These are phyloP conservation scores for Doryteuthis pealeii DNA, from an alignment of 1,140 invertebrate species.

Conservation along the genomic window DNA sequence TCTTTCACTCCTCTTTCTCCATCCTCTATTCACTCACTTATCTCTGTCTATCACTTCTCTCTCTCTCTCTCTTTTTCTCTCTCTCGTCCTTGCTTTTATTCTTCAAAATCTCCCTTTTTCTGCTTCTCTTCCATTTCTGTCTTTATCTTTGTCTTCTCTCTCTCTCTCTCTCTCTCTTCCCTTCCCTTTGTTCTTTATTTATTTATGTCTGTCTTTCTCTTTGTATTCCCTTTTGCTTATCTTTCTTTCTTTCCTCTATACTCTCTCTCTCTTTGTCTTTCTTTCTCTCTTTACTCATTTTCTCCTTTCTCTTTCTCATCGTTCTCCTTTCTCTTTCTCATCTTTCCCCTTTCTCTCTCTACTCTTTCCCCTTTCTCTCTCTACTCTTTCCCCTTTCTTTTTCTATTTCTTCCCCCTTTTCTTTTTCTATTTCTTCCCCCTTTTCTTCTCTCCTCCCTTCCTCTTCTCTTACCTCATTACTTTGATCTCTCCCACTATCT, in stretches of 20 bases:
- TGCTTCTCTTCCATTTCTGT: not conserved
- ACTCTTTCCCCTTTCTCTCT: not conserved
- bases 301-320: not conserved
- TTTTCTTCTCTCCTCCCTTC: not conserved
- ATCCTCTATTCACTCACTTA: not conserved
- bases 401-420: not conserved
- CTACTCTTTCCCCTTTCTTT: not conserved
- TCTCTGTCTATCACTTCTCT: not conserved
- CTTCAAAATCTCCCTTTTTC: not conserved
- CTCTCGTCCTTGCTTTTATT: not conserved
- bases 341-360: not conserved
- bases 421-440: slow-evolving; percentile 14
- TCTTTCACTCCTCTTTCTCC: not conserved
- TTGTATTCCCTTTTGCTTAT: not conserved
- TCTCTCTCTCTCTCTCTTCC: not conserved
- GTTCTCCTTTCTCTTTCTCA: not conserved
- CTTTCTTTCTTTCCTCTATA: not conserved
- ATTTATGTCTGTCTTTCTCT: slow-evolving; percentile 7
- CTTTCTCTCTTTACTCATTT: not conserved
- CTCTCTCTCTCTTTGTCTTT: slow-evolving; percentile 12
- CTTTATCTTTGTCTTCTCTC: not conserved
- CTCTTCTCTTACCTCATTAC: slow-evolving; percentile 1
- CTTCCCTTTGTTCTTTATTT: slow-evolving; percentile 3
- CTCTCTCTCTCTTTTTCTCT: not conserved
- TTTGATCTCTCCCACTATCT: not conserved